Percentiles rank a stretch among this genome's conserved stretches.
phyloP scores from a whole-genome alignment of 2,888 invertebrate species.

The Gortyna flavago region DNA sequence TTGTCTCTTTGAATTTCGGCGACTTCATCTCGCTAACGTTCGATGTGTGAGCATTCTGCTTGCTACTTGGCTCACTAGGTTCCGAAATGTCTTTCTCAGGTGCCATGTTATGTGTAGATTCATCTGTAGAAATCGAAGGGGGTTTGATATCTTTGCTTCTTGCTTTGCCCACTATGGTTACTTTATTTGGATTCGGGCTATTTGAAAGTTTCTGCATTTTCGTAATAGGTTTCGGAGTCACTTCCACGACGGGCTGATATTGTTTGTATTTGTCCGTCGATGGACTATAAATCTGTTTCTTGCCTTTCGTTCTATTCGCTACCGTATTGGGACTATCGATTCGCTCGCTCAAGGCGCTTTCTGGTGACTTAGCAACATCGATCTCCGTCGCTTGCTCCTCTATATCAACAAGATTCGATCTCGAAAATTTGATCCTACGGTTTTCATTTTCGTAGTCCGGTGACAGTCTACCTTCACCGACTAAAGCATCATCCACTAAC shows the following conservation, averaged over 20 bases:
- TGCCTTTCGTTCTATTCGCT: slow-evolving; percentile 59
- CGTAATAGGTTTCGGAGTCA: slow-evolving; percentile 78
- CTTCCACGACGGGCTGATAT: slow-evolving; percentile 60
- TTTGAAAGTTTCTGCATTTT: slow-evolving; percentile 80
- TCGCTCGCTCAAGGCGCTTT: neutral
- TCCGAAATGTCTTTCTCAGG: slow-evolving; percentile 50
- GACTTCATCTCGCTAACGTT: slow-evolving; percentile 40
- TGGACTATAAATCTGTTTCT: slow-evolving; percentile 78
- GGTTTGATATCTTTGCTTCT: neutral
- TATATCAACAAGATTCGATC: slow-evolving; percentile 67
- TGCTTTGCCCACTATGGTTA: neutral
- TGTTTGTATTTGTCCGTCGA: slow-evolving; percentile 56
- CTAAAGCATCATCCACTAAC: slow-evolving; percentile 78
- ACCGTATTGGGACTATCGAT: neutral
- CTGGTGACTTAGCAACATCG: neutral
- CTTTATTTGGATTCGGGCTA: slow-evolving; percentile 58
- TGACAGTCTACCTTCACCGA: slow-evolving; percentile 39
- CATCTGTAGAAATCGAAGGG: neutral
- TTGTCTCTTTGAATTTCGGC: slow-evolving; percentile 52
- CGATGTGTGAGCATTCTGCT: neutral
- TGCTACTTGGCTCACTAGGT: neutral
- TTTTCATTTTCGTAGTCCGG: neutral
- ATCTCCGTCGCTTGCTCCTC: slow-evolving; percentile 51
- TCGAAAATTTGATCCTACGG: neutral
- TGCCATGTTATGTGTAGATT: slow-evolving; percentile 13